Conservation (phyloP, 2,797 vertebrate species). For the Sparidentex hasta region DNA sequence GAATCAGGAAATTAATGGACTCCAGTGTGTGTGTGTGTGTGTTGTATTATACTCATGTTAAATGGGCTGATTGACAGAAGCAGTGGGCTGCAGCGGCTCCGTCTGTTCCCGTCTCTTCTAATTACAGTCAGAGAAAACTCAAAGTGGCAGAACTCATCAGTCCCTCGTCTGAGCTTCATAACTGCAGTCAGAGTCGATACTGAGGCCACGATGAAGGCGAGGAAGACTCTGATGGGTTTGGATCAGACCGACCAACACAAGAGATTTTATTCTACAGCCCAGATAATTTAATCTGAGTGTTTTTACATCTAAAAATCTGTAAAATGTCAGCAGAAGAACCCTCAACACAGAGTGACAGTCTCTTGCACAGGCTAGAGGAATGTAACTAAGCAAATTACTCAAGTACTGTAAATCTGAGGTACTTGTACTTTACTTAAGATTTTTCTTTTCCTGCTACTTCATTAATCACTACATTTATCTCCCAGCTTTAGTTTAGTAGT, state of each 20-base stretch:
- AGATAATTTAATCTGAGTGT: background rate
- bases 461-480: no score
- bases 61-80: conserved; percentile 82
- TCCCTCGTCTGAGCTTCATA: background rate
- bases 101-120: conserved; percentile 82
- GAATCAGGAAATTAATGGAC: conserved; percentile 12
- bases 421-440: no score
- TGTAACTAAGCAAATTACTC: no score
- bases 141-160: conserved; percentile 65
- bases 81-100: conserved; percentile 74
- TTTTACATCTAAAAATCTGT: background rate
- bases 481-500: no score
- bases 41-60: conserved; percentile 63
- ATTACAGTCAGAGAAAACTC: conserved; percentile 80
- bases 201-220: background rate
- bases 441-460: no score
- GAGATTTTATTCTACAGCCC: background rate
- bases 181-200: background rate
- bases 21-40: conserved; percentile 18
- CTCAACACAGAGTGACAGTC: background rate
- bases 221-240: background rate
- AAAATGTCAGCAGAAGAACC: background rate
- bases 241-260: background rate
- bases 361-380: no score
- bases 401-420: no score